Evolutionary conservation across 2,888 invertebrate genomes (phyloP).

Genomic region (Dryocosmus kuriphilus): DNA sequence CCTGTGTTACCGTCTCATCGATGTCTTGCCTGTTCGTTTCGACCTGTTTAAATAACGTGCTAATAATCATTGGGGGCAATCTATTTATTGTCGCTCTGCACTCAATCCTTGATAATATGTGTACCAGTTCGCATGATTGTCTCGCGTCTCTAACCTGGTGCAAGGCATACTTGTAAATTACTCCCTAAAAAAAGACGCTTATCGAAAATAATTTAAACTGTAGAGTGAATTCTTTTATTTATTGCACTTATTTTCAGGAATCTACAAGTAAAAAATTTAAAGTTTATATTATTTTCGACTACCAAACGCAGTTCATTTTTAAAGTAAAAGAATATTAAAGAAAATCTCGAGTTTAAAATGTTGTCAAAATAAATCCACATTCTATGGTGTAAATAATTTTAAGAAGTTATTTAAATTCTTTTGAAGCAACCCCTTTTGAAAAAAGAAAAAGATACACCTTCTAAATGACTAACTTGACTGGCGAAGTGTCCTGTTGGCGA

Average conservation of each 20-base stretch:
- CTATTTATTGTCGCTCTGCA: slow-evolving; percentile 28
- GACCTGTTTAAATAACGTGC: slow-evolving; percentile 36
- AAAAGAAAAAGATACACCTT: not conserved
- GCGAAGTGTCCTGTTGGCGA: not conserved
- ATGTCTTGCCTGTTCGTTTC: slow-evolving; percentile 35
- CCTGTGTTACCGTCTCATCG: slow-evolving; percentile 38
- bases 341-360: not conserved
- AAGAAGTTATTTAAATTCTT: not conserved
- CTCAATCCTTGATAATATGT: not conserved
- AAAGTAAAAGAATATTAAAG: not conserved
- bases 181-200: not conserved
- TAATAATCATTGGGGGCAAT: slow-evolving; percentile 22
- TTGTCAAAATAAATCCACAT: not conserved
- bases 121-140: slow-evolving; percentile 14
- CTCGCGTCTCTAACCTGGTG: slow-evolving; percentile 14
- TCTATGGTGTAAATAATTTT: not conserved
- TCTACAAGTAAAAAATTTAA: not conserved
- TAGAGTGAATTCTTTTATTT: no score
- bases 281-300: not conserved
- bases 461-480: not conserved
- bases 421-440: not conserved
- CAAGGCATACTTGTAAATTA: slow-evolving; percentile 10
- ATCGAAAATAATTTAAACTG: not conserved
- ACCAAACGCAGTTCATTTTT: not conserved
- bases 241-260: no score